Conservation (phyloP, 2,888 invertebrate genomes). For the Chorisops tibialis region DNA sequence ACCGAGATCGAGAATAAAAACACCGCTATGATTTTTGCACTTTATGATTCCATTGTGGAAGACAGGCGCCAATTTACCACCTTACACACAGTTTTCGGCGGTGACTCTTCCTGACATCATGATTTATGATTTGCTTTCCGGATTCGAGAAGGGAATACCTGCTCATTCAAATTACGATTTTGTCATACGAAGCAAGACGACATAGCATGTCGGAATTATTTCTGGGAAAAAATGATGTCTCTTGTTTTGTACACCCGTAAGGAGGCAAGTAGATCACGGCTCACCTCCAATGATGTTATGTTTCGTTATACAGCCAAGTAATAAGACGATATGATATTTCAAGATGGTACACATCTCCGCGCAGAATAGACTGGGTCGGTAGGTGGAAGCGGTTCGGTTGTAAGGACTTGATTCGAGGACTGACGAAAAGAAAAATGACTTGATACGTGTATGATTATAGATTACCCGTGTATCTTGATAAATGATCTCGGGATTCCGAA, state of each 20-base stretch:
- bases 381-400: slow-evolving; percentile 1
- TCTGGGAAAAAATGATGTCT: neutral
- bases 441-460: slow-evolving; percentile 25
- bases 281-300: too few relatives aligned
- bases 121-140: slow-evolving; percentile 22
- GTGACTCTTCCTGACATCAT: slow-evolving; percentile 10
- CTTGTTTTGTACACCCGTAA: too few relatives aligned
- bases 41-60: slow-evolving; percentile 9
- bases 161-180: slow-evolving; percentile 22
- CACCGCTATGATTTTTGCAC: slow-evolving; percentile 18
- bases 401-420: slow-evolving; percentile 6
- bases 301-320: neutral
- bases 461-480: slow-evolving; percentile 29
- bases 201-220: slow-evolving; percentile 17
- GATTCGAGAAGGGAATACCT: slow-evolving; percentile 10
- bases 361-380: neutral
- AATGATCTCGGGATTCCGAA: slow-evolving; percentile 17
- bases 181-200: slow-evolving; percentile 20
- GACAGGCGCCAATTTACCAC: slow-evolving; percentile 6
- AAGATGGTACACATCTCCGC: slow-evolving; percentile 12
- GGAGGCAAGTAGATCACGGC: too few relatives aligned
- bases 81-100: slow-evolving; percentile 1
- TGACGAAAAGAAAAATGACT: slow-evolving; percentile 29
- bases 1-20: neutral
- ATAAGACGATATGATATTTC: slow-evolving; percentile 20